Evolutionary conservation across 2,797 vertebrate species (phyloP).

Genomic region (Botia kubotai): DNA sequence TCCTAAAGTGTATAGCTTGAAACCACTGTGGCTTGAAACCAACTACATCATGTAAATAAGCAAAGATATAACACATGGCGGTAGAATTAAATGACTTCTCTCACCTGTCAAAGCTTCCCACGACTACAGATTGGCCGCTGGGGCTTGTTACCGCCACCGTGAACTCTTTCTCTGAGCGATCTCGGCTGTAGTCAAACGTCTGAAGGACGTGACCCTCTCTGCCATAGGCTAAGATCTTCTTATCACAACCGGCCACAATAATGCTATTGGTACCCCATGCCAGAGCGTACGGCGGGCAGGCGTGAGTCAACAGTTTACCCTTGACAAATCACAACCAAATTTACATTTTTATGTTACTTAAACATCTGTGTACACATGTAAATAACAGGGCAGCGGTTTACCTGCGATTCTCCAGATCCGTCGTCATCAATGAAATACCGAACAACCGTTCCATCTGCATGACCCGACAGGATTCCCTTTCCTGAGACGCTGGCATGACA

Average conservation of each 20-base stretch:
- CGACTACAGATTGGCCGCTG: slow-evolving; percentile 89
- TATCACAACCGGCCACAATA: slow-evolving; percentile 91
- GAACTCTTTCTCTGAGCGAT: slow-evolving; percentile 87
- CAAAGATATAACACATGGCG: neutral
- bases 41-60: neutral
- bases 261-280: slow-evolving; percentile 91
- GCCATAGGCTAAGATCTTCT: slow-evolving; percentile 91
- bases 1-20: too few relatives aligned
- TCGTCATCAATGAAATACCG: slow-evolving; percentile 96
- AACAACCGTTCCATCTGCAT: slow-evolving; percentile 92
- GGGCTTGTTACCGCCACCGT: slow-evolving; percentile 87
- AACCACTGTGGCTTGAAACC: neutral
- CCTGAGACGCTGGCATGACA: slow-evolving; percentile 66
- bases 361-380: neutral
- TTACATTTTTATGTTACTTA: neutral
- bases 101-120: slow-evolving; percentile 94
- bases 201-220: slow-evolving; percentile 88
- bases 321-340: slow-evolving; percentile 59
- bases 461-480: slow-evolving; percentile 93
- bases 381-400: slow-evolving; percentile 62
- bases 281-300: slow-evolving; percentile 91
- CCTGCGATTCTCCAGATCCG: slow-evolving; percentile 95
- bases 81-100: neutral
- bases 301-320: slow-evolving; percentile 89
- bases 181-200: slow-evolving; percentile 91